Conservation (phyloP, 2,113 vertebrate genomes). For the Ptyas mucosa region DNA sequence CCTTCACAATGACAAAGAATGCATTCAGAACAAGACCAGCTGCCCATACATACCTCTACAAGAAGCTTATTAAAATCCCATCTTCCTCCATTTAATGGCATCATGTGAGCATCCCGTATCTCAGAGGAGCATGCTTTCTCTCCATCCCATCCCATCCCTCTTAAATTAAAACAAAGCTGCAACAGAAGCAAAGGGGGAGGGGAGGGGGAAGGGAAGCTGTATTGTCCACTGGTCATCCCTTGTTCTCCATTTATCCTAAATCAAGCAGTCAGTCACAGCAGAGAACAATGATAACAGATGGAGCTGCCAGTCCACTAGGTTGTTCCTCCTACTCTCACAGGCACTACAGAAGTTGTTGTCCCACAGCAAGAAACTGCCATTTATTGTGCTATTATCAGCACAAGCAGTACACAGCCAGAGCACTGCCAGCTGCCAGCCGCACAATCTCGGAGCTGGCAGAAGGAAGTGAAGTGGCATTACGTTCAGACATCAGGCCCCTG, state of each 20-base stretch:
- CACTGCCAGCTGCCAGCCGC: neutral
- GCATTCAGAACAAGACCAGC: neutral
- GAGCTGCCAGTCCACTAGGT: constrained; percentile 7
- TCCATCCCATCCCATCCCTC: constrained; percentile 5
- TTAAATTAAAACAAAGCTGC: constrained; percentile 65
- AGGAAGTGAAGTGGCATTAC: neutral
- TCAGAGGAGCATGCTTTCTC: constrained; percentile 34
- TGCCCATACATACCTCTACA: neutral
- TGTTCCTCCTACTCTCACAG: neutral
- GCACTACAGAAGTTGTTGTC: constrained; percentile 6
- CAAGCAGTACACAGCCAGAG: neutral
- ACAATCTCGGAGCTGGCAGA: neutral
- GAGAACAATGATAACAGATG: constrained; percentile 29
- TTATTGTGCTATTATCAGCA: neutral
- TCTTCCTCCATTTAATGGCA: constrained; percentile 32
- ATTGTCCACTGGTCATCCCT: constrained; percentile 53
- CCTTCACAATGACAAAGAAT: neutral
- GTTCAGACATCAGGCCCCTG: neutral
- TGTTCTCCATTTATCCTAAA: constrained; percentile 5
- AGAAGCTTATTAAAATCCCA: constrained; percentile 1
- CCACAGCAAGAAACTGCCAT: constrained; percentile 26
- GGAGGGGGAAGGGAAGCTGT: constrained; percentile 46
- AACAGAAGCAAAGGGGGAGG: constrained; percentile 51
- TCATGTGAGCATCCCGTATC: constrained; percentile 40
- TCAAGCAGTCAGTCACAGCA: constrained; percentile 8